These are phyloP conservation scores for Peromyscus nudipes DNA, from an alignment of 2,797 vertebrate genomes.

Conservation along the genomic window DNA sequence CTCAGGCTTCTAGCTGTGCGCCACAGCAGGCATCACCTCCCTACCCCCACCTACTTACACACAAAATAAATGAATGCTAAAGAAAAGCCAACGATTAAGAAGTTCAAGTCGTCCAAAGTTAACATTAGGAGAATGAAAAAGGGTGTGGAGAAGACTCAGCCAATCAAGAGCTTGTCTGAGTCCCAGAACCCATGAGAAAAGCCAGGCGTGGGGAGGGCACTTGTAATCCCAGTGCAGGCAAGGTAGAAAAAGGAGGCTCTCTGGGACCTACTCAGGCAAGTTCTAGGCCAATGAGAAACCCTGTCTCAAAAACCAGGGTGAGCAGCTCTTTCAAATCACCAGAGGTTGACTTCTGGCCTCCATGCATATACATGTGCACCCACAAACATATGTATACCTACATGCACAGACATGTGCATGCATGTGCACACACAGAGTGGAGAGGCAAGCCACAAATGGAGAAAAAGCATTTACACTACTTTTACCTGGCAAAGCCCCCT, in stretches of 20 bases:
- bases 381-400: neutral
- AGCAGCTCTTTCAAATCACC: neutral
- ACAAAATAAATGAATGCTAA: neutral
- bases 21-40: neutral
- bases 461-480: neutral
- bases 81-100: neutral
- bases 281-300: neutral
- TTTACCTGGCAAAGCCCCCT: neutral
- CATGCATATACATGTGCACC: neutral
- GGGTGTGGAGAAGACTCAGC: neutral
- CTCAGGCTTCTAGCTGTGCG: neutral
- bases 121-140: constrained; percentile 7
- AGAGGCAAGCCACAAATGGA: neutral
- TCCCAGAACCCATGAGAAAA: neutral
- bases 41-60: neutral
- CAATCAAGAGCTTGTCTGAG: neutral
- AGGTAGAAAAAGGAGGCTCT: too few relatives aligned
- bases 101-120: neutral
- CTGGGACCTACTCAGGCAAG: neutral
- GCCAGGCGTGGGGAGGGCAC: neutral
- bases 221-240: neutral
- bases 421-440: neutral
- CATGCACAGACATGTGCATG: neutral
- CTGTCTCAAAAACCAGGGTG: neutral
- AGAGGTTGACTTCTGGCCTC: neutral